Evolutionary conservation across 2,113 vertebrate species (phyloP), one percentile per base, ranked within the genome.

Genomic region (Sinosuthora webbiana): DNA sequence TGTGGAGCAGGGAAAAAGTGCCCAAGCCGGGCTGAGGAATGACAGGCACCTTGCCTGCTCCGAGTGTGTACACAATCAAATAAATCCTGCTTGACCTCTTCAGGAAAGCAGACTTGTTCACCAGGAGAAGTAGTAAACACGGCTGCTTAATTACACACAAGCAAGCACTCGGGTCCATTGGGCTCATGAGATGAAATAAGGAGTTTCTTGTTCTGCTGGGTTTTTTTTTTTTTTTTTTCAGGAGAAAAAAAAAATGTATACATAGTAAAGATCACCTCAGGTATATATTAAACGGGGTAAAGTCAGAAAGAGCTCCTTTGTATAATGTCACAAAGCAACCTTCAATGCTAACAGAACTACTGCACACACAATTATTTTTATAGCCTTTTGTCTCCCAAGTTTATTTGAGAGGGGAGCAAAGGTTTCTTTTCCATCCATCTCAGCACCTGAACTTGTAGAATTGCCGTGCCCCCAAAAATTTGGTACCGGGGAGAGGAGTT

Each of bases 51-150:
- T 96, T 80, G 59, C 49, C 47, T 63, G 63, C 94, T 86, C 89
- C 0, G 15, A 91, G 80, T 85, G 60, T 50, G 56, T 35, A 56
- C 93, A 97, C 84, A 93, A 91, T 93, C 71, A 97, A 96, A 98
- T 96, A 97, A 97, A 98, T 96, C 97, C 97, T 94, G 93, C 96
- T 95, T 97, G 98, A 98, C 97, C 98, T 97, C 96, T 94, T 92
- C 89, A 75, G 97, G 91, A 97, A 98, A 95, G 42, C 94, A 95
- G 94, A 96, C 95, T 98, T 98, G 98, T 98, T 98, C 96, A 95
- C 86, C 94, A 96, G 86, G 52, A 64, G 81, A 94, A 97, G 94
- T 94, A 97, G 95, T 97, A 97, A 98, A 96, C 14, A 77, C 87
- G 90, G 95, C 94, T 69, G 85, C 95, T 97, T 98, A 97, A 98